These are phyloP conservation scores for Streptopelia turtur DNA, from an alignment of 2,797 vertebrate genomes.

Conservation along the genomic window DNA sequence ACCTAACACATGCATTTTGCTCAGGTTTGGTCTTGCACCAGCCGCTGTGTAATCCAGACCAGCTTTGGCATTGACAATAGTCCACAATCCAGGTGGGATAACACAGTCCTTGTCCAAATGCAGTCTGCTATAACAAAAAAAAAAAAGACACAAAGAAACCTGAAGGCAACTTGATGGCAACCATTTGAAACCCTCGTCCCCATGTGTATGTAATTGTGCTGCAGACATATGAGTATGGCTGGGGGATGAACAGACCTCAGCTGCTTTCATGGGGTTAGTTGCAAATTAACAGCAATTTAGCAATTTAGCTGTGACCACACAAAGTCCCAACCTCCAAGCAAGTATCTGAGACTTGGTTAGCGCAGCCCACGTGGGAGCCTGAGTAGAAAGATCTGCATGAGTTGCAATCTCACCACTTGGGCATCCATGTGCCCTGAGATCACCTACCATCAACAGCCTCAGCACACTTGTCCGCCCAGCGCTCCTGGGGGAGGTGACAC, in stretches of 20 bases:
- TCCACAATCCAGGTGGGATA: neutral
- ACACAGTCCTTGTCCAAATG: neutral
- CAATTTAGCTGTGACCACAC: neutral
- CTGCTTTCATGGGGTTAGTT: neutral
- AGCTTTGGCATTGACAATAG: neutral
- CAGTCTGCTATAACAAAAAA: neutral
- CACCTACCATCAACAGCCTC: neutral
- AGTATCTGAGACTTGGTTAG: neutral
- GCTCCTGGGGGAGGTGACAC: neutral
- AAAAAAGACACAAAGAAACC: neutral
- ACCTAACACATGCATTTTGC: neutral
- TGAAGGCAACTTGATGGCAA: neutral
- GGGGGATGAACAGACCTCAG: neutral
- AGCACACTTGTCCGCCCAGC: neutral
- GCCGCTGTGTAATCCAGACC: neutral
- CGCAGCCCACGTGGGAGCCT: neutral
- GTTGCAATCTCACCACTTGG: neutral
- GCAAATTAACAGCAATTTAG: neutral
- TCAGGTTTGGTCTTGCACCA: neutral
- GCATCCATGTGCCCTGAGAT: neutral
- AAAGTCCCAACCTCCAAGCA: neutral
- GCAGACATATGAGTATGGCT: neutral
- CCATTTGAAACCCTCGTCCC: neutral
- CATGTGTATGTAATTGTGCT: rapidly evolving
- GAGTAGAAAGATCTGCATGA: neutral